Base-by-base conservation (phyloP, 2,888 invertebrate genomes). In the Hemicrepidius hirtus region DNA sequence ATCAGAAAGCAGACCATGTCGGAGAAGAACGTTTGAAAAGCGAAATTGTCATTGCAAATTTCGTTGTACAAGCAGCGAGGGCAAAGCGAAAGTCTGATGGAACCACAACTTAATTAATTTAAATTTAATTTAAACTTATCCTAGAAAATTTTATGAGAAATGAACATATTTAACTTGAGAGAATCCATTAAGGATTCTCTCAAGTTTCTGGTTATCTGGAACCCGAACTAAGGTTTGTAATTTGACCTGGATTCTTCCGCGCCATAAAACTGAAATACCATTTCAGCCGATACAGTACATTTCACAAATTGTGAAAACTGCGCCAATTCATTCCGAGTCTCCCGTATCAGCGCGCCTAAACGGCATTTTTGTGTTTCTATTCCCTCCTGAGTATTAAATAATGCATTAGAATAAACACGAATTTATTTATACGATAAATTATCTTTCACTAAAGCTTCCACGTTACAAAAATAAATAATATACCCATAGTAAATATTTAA, bases 131-230 rank as follows among this genome's bases (percentile, higher is more conserved):
- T 69, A 75, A 75, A 75, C 60, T 75, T 74, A 73, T 71, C 71
- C 71, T 74, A 70, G 68, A 71, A 74, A 74, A 74, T 71, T 71
- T 71, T 74, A 73, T 73, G 72, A 74, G 75, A 76, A 76, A 75
- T 75, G 77, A 77, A 77, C 77, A 77, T 74, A 77, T 77, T 77
- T 76, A 76, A 77, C 74, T 76, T 72, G 62, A 53, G 69, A 68
- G 71, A 77, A 76, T 77, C 76, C 77, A 76, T 76, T 75, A 76
- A 73, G 73, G 75, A 74, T 74, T 73, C 66, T 75, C 75, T 73
- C 76, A 71, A 76, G 73, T 76, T 77, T 77, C 77, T 75, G 62
- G 69, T 72, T 72, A 72, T 69, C 72, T 75, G 71, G 62, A 72
- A 72, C 72, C 72, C 69, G 72, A 72, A 72, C 75, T 72, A 71